Conservation (phyloP, 1,140 invertebrate species). For the Metaphire vulgaris region DNA sequence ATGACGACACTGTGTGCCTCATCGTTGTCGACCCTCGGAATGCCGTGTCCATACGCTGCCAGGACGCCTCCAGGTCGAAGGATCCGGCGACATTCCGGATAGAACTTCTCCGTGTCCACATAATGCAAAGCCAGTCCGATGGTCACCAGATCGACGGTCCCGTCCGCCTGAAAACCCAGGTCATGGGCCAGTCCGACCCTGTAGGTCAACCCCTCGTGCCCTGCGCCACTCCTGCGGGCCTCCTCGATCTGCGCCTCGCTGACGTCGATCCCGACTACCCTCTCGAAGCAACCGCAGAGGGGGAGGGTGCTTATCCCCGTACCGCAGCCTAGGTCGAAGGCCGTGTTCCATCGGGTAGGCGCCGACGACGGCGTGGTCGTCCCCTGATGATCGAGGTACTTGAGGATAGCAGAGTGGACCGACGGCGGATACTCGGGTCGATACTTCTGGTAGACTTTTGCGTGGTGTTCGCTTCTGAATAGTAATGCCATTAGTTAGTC, state of each 20-base stretch:
- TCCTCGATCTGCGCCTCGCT: slow-evolving; percentile 46
- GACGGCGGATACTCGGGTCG: not conserved
- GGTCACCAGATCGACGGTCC: slow-evolving; percentile 50
- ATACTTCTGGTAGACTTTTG: not conserved
- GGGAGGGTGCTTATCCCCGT: slow-evolving; percentile 50
- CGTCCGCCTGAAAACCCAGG: slow-evolving; percentile 36
- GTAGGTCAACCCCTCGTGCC: not conserved
- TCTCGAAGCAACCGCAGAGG: slow-evolving; percentile 46
- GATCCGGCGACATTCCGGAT: slow-evolving; percentile 50
- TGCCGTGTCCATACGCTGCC: slow-evolving; percentile 47
- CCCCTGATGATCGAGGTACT: not conserved
- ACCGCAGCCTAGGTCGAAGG: slow-evolving; percentile 52
- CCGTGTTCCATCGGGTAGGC: not conserved
- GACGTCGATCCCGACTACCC: slow-evolving; percentile 50
- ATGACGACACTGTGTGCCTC: not conserved
- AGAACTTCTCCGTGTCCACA: slow-evolving; percentile 54
- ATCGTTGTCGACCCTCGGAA: not conserved
- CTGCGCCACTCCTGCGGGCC: slow-evolving; percentile 32
- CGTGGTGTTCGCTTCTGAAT: not conserved
- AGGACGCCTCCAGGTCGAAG: slow-evolving; percentile 50
- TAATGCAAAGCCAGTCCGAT: slow-evolving; percentile 53
- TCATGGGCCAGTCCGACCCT: slow-evolving; percentile 47
- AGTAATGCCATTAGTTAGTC: not conserved
- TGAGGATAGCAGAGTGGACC: not conserved
- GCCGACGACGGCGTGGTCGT: not conserved